These are phyloP conservation scores for Enteromius radiatus DNA, from an alignment of 2,797 vertebrate species.

Conservation along the genomic window DNA sequence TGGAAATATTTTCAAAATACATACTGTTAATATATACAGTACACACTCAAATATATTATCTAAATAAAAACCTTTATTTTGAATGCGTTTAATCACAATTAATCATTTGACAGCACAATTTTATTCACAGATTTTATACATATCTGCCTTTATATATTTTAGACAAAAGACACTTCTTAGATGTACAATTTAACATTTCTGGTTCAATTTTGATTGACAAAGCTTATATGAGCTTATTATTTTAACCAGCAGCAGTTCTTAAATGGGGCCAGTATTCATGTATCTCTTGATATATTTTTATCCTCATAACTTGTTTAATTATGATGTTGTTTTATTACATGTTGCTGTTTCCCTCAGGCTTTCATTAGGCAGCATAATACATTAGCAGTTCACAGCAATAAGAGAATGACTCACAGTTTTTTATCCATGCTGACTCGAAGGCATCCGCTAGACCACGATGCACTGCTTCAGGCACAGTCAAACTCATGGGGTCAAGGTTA, in stretches of 20 bases:
- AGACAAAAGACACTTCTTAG: background rate
- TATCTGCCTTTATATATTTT: background rate
- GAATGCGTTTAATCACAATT: no score
- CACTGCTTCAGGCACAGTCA: slow-evolving; percentile 39
- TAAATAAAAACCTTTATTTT: no score
- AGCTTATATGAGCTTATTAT: background rate
- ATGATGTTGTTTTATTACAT: slow-evolving; percentile 16
- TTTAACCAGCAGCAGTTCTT: background rate
- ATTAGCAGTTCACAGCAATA: slow-evolving; percentile 11
- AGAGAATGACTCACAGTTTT: slow-evolving; percentile 11
- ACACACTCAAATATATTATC: no score
- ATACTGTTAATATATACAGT: no score
- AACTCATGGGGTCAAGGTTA: slow-evolving; percentile 51
- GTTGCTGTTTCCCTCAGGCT: slow-evolving; percentile 19
- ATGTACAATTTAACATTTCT: background rate
- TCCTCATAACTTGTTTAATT: background rate
- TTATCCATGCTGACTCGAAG: slow-evolving; percentile 11
- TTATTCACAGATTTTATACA: background rate
- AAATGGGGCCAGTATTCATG: background rate
- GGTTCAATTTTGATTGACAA: background rate
- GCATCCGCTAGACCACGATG: slow-evolving; percentile 28
- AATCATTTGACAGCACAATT: background rate
- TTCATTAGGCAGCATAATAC: slow-evolving; percentile 33
- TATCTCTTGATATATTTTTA: slow-evolving; percentile 20
- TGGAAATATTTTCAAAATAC: no score